Conservation (phyloP, 2,113 vertebrate genomes). For the Euleptes europaea region DNA sequence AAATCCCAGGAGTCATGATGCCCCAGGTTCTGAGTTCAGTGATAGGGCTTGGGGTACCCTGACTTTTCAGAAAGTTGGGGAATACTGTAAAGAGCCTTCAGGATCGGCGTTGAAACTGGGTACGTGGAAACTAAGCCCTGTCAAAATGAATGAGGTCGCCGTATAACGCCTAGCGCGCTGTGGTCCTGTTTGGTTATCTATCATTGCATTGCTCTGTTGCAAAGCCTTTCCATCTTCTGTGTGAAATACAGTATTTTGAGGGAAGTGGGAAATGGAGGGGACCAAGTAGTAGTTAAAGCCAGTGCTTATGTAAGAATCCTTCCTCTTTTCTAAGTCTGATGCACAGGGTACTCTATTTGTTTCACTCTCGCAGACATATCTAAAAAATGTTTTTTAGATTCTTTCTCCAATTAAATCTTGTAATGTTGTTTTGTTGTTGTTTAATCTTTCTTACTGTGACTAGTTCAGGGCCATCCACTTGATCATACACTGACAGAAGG, state of each 20-base stretch:
- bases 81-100: neutral
- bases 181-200: fast-evolving
- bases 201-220: neutral
- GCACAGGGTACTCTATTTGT: constrained; percentile 11
- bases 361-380: neutral
- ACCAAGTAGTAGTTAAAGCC: neutral
- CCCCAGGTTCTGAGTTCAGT: neutral
- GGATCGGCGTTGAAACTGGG: neutral
- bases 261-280: neutral
- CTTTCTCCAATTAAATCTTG: constrained; percentile 23
- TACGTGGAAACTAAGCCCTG: neutral
- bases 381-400: neutral
- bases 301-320: constrained; percentile 59
- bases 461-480: neutral
- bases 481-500: constrained; percentile 16
- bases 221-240: neutral
- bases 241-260: neutral
- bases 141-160: too few species aligned
- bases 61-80: neutral
- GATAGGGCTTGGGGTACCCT: neutral
- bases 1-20: neutral
- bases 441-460: too few species aligned
- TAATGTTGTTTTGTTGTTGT: neutral
- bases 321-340: neutral
- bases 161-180: too few species aligned